Conservation (phyloP, 2,888 invertebrate genomes). For the Laothoe populi region DNA sequence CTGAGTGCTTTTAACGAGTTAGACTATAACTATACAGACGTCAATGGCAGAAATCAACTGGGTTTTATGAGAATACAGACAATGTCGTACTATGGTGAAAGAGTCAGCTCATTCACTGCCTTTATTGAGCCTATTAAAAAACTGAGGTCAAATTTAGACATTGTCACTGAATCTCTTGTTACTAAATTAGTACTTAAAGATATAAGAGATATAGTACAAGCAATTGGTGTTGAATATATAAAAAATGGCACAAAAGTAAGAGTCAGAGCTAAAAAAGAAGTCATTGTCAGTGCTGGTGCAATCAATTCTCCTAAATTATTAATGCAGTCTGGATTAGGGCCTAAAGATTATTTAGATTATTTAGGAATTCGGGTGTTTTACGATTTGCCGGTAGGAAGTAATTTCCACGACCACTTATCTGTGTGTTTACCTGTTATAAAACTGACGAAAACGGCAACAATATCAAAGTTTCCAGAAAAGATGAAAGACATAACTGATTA, state of each 20-base stretch:
- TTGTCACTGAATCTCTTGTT: conserved; percentile 72
- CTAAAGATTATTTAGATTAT: conserved; percentile 76
- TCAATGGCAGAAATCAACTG: conserved; percentile 73
- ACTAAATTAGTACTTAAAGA: conserved; percentile 65
- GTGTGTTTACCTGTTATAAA: conserved; percentile 76
- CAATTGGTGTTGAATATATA: conserved; percentile 67
- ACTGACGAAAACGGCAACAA: conserved; percentile 66
- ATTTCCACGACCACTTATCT: conserved; percentile 78
- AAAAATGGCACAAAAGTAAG: conserved; percentile 71
- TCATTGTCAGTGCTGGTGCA: conserved; percentile 74
- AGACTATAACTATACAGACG: conserved; percentile 76
- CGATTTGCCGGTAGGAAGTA: conserved; percentile 74
- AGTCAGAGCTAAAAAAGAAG: conserved; percentile 64
- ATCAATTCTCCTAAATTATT: conserved; percentile 75
- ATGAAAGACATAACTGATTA: conserved; percentile 74
- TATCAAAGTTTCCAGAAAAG: conserved; percentile 67
- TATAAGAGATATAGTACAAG: conserved; percentile 50
- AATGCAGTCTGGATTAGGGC: conserved; percentile 78
- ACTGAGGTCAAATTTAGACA: conserved; percentile 64
- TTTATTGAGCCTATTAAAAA: conserved; percentile 75
- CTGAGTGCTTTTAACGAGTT: conserved; percentile 74
- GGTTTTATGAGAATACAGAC: conserved; percentile 79
- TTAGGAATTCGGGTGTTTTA: conserved; percentile 62
- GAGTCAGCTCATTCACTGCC: conserved; percentile 76
- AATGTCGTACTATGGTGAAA: conserved; percentile 74